These are phyloP conservation scores for Podarcis lilfordi DNA, from an alignment of 2,797 vertebrate species.

Conservation along the genomic window DNA sequence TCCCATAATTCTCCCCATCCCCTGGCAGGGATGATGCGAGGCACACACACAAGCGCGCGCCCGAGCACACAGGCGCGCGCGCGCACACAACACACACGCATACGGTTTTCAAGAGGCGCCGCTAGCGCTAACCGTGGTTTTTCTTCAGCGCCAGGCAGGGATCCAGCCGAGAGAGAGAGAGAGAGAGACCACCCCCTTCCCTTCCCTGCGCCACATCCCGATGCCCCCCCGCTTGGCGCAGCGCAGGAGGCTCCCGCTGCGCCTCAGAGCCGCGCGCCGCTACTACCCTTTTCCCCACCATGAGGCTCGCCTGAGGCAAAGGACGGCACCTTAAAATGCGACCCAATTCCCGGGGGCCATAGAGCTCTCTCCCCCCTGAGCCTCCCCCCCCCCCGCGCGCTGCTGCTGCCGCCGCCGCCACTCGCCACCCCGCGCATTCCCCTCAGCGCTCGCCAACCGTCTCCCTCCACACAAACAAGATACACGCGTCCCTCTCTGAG, in stretches of 20 bases:
- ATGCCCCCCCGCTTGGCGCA: not conserved
- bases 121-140: not conserved
- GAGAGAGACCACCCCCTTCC: not conserved
- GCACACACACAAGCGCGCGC: fast-evolving
- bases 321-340: not conserved
- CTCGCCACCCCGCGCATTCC: not conserved
- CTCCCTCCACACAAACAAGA: not conserved
- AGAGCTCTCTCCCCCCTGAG: not conserved
- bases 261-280: not conserved
- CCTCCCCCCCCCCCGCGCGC: not conserved
- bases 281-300: not conserved
- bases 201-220: not conserved
- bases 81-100: no score
- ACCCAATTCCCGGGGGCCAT: not conserved
- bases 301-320: not conserved
- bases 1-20: not conserved
- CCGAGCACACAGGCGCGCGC: no score
- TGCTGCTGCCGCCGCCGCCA: not conserved
- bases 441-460: not conserved
- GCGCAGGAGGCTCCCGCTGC: not conserved
- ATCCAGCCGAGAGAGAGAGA: no score
- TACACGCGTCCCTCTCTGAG: not conserved
- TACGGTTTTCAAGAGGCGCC: not conserved
- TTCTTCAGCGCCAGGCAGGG: not conserved
- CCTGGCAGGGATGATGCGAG: not conserved